Evolutionary conservation across 2,113 vertebrate species (phyloP).

Genomic region (Ellobius talpinus): DNA sequence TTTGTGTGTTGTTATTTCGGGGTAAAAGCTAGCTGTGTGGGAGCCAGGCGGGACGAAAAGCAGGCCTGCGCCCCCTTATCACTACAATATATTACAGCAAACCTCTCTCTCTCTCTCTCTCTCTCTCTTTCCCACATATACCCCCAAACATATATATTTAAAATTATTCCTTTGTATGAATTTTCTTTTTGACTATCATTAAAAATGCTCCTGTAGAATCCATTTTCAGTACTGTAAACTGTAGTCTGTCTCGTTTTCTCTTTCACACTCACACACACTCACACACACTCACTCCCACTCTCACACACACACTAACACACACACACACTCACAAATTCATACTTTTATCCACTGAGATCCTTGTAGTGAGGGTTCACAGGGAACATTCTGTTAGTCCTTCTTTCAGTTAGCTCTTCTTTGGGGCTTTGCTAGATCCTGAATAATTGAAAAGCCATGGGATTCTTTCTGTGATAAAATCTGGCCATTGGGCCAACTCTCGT

Average conservation of each 20-base stretch:
- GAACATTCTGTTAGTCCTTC: constrained; percentile 39
- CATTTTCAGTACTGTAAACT: background rate
- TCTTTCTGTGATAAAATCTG: constrained; percentile 77
- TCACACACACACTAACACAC: background rate
- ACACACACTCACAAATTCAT: background rate
- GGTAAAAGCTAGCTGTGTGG: too few species aligned
- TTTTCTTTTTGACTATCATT: background rate
- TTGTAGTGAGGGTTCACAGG: constrained; percentile 1
- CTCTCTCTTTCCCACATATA: too few species aligned
- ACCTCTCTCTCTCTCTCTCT: too few species aligned
- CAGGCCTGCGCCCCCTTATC: too few species aligned
- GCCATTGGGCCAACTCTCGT: constrained; percentile 46
- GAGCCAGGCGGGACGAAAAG: too few species aligned
- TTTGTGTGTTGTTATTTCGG: too few species aligned
- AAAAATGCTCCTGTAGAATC: background rate
- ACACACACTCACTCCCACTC: background rate
- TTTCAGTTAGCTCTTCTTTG: constrained; percentile 39
- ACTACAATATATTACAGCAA: background rate
- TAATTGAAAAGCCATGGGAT: constrained; percentile 74
- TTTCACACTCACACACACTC: background rate
- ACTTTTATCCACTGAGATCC: background rate
- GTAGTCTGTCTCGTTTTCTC: background rate
- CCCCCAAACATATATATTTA: too few species aligned
- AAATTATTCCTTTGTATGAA: too few species aligned
- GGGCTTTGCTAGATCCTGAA: constrained; percentile 58